These are phyloP conservation scores for Didymodactylos carnosus DNA, from an alignment of 2,888 invertebrate species.

Conservation along the genomic window DNA sequence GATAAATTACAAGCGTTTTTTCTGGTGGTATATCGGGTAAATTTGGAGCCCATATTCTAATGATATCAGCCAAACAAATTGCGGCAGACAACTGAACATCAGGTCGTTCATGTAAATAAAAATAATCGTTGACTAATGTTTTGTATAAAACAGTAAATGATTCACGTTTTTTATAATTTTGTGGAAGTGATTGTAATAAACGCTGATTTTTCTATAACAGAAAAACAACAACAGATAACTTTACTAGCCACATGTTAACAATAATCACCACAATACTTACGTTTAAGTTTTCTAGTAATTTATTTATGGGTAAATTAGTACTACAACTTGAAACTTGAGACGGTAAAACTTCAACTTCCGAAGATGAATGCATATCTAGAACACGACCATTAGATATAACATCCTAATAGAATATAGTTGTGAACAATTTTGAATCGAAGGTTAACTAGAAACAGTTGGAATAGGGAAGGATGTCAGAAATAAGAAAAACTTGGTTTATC, in stretches of 20 bases:
- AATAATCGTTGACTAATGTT: slow-evolving; percentile 46
- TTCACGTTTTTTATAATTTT: not conserved
- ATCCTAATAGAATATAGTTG: not conserved
- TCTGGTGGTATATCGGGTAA: slow-evolving; percentile 88
- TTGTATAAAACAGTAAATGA: not conserved
- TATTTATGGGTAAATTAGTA: not conserved
- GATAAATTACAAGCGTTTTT: slow-evolving; percentile 49
- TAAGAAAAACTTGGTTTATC: too few relatives aligned
- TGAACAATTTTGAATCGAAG: too few relatives aligned
- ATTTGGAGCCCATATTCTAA: slow-evolving; percentile 85
- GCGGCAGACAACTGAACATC: slow-evolving; percentile 85
- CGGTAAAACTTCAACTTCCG: not conserved
- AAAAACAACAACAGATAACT: not conserved
- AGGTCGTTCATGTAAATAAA: slow-evolving; percentile 63
- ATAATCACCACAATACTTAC: not conserved
- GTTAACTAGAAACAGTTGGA: too few relatives aligned
- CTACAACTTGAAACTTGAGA: not conserved
- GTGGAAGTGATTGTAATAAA: not conserved
- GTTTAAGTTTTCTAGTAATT: not conserved
- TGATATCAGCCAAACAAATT: slow-evolving; percentile 87
- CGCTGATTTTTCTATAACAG: not conserved
- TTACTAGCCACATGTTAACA: too few relatives aligned
- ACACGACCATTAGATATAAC: not conserved
- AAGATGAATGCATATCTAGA: not conserved
- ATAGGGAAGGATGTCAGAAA: too few relatives aligned